A percentile compares a stretch with the other conserved stretches of the same genome.
phyloP scores from a whole-genome alignment of 1,140 invertebrate genomes.

The Lysiphlebus fabarum region DNA sequence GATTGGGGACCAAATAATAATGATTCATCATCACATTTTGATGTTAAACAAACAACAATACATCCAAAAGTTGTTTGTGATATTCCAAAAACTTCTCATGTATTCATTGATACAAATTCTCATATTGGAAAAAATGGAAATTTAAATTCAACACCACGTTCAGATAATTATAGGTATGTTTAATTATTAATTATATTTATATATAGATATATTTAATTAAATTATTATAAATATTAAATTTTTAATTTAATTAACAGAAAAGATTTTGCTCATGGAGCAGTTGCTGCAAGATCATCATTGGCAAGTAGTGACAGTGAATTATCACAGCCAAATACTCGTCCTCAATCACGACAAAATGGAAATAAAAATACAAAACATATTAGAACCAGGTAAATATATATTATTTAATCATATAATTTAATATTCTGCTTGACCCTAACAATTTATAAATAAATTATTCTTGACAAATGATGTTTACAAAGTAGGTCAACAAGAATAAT shows the following conservation, averaged over 20 bases:
- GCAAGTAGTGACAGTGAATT: slow-evolving; percentile 54
- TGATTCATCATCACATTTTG: slow-evolving; percentile 34
- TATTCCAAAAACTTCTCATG: slow-evolving; percentile 54
- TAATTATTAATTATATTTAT: slow-evolving; percentile 3
- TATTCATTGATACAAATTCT: slow-evolving; percentile 44
- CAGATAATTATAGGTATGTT: slow-evolving; percentile 43
- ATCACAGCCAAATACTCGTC: slow-evolving; percentile 52
- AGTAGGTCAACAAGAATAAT: slow-evolving; percentile 2
- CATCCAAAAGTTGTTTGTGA: slow-evolving; percentile 57
- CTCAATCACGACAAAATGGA: slow-evolving; percentile 45
- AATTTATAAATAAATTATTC: neutral
- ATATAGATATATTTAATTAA: neutral
- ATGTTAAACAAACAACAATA: slow-evolving; percentile 48
- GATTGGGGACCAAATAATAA: slow-evolving; percentile 38
- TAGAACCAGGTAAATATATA: slow-evolving; percentile 39
- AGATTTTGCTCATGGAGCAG: slow-evolving; percentile 57
- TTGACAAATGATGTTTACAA: neutral
- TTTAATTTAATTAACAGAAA: slow-evolving; percentile 39
- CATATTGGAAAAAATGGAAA: slow-evolving; percentile 33
- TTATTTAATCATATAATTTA: neutral
- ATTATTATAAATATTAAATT: neutral
- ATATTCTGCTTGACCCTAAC: slow-evolving; percentile 11
- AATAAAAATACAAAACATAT: slow-evolving; percentile 36
- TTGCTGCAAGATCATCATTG: slow-evolving; percentile 45
- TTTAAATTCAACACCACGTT: slow-evolving; percentile 37